A percentile compares a stretch with the other conserved stretches of the same genome.
These are phyloP conservation scores for Lutjanus argentimaculatus DNA, from an alignment of 2,797 vertebrate species.

Conservation along the genomic window DNA sequence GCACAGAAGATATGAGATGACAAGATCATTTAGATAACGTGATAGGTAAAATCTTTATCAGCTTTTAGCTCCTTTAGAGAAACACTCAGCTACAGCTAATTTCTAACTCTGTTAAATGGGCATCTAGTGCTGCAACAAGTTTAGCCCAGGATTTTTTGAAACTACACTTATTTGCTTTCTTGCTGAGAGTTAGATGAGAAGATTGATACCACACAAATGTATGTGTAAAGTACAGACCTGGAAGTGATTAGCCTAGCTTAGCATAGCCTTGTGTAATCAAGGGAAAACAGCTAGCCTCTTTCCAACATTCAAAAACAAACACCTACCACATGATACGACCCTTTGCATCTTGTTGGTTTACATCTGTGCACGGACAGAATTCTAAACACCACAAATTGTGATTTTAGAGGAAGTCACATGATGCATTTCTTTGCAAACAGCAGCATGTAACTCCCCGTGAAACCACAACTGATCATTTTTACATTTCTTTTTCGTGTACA, in stretches of 20 bases:
- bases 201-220: background rate
- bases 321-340: background rate
- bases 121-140: background rate
- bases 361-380: no score
- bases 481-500: no score
- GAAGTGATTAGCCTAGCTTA: constrained; percentile 12
- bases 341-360: background rate
- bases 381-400: background rate
- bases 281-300: background rate
- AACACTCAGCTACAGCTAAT: constrained; percentile 16
- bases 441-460: no score
- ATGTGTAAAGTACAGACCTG: background rate
- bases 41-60: no score
- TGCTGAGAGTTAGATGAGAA: background rate
- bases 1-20: no score
- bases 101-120: background rate
- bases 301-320: background rate
- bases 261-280: background rate
- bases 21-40: no score
- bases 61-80: no score
- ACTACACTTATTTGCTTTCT: background rate
- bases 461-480: background rate
- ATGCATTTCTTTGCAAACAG: background rate
- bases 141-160: background rate
- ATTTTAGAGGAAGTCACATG: background rate